Evolutionary conservation across 1,140 invertebrate genomes (phyloP), one percentile per base, ranked within the genome.

Genomic region (Portunus trituberculatus): DNA sequence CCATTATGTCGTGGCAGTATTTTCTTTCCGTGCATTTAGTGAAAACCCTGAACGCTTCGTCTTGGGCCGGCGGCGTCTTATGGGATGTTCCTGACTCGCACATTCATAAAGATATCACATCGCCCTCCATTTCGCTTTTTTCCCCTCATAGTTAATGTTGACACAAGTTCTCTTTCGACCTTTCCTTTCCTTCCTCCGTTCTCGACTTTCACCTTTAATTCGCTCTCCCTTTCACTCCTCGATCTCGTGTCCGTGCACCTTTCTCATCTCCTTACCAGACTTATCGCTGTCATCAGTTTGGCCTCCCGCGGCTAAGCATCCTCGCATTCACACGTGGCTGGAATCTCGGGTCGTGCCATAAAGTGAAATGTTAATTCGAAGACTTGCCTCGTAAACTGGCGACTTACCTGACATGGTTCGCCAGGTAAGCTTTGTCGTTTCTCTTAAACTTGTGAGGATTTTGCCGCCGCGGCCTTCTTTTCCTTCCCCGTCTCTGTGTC

Each of bases 381-480:
- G 67, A 76, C 67, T 76, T 76, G 20, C 67, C n/a, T 76, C 67
- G 67, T 76, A 76, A 76, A 76, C 67, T 76, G 67, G 67, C 67
- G 67, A 76, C 20, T n/a, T n/a, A 25, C 67, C n/a, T n/a, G 67
- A 76, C 67, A 7, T 76, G n/a, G 67, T 76, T 25, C 20, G 67
- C n/a, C 67, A 76, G 67, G n/a, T 76, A 76, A 76, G 67, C 16
- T 76, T n/a, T 76, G 20, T 20, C 67, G 52, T 59, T 59, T 59
- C 52, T 59, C 52, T 59, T 59, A 14, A 25, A 76, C 67, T 2
- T 7, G n/a, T 76, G n/a, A 25, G 25, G 67, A 76, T 76, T 25
- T n/a, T 76, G 67, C n/a, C n/a, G 67, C 67, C 67, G 20, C 67
- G 20, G n/a, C 67, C 67, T n/a, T 25, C 67, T n/a, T 76, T n/a